Evolutionary conservation across 2,113 vertebrate species (phyloP).

Genomic region (Bubo blakistoni): DNA sequence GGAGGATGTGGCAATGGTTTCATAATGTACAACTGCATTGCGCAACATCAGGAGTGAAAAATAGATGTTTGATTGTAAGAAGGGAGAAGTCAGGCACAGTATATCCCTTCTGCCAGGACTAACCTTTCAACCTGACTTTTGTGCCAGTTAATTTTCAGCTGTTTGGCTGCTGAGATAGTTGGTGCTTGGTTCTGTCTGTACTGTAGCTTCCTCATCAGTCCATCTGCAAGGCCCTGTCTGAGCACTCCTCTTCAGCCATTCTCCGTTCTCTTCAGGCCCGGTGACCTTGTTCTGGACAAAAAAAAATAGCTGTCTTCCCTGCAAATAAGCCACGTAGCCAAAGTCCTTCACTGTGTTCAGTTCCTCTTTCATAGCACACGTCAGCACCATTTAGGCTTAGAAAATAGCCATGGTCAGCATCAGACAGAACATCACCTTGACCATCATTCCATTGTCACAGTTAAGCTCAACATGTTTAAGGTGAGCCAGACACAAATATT

Average conservation of each 20-base stretch:
- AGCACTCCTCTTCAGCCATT: not conserved
- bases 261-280: not conserved
- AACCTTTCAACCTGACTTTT: not conserved
- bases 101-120: not conserved
- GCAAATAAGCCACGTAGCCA: not conserved
- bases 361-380: rapidly evolving
- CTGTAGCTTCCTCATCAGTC: not conserved
- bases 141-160: not conserved
- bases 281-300: not conserved
- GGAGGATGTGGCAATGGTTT: constrained; percentile 27
- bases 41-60: not conserved
- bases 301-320: not conserved
- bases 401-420: not conserved
- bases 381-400: not conserved
- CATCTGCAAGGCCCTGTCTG: not conserved
- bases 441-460: not conserved
- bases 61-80: not conserved
- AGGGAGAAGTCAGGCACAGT: not conserved
- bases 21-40: not conserved
- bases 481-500: not conserved
- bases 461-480: not conserved
- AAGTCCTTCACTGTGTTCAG: not conserved
- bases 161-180: not conserved
- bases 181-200: not conserved
- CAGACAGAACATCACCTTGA: not conserved